These are phyloP conservation scores for Nipponacmea schrenckii DNA, from an alignment of 2,888 invertebrate genomes.

Conservation along the genomic window DNA sequence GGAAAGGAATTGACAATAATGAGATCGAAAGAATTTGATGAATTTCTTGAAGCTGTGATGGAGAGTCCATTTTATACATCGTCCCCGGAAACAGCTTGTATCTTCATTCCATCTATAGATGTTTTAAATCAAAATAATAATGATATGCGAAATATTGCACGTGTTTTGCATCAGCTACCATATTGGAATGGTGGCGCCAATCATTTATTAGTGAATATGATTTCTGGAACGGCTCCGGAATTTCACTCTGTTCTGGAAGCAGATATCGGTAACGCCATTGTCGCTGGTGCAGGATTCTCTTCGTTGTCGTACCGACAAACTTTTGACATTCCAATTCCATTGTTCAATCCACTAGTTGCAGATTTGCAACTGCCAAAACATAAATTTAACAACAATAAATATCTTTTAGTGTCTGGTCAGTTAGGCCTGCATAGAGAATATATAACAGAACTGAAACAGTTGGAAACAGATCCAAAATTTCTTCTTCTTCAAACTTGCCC, in stretches of 20 bases:
- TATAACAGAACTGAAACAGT: conserved; percentile 72
- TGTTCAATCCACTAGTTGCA: conserved; percentile 76
- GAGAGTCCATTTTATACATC: conserved; percentile 88
- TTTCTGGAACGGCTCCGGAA: conserved; percentile 82
- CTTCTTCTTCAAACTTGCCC: conserved; percentile 69
- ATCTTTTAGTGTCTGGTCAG: conserved; percentile 82
- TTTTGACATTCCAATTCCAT: conserved; percentile 89
- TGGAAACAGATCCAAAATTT: conserved; percentile 71
- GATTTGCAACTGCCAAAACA: conserved; percentile 36
- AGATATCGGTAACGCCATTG: conserved; percentile 82
- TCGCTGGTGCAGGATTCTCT: conserved; percentile 88
- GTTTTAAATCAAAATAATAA: conserved; percentile 86
- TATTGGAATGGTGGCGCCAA: conserved; percentile 89
- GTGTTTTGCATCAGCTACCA: conserved; percentile 74
- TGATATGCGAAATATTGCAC: conserved; percentile 75
- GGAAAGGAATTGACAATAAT: conserved; percentile 76
- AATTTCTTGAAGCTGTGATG: conserved; percentile 82
- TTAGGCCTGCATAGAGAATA: conserved; percentile 78
- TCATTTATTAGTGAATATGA: conserved; percentile 92
- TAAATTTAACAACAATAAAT: conserved; percentile 48
- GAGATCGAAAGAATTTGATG: conserved; percentile 86
- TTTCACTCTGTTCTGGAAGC: conserved; percentile 82
- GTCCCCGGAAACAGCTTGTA: conserved; percentile 89
- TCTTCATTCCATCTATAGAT: conserved; percentile 90
- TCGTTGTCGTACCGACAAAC: conserved; percentile 84